Conservation (phyloP, 2,113 vertebrate genomes). For the Notothenia coriiceps region DNA sequence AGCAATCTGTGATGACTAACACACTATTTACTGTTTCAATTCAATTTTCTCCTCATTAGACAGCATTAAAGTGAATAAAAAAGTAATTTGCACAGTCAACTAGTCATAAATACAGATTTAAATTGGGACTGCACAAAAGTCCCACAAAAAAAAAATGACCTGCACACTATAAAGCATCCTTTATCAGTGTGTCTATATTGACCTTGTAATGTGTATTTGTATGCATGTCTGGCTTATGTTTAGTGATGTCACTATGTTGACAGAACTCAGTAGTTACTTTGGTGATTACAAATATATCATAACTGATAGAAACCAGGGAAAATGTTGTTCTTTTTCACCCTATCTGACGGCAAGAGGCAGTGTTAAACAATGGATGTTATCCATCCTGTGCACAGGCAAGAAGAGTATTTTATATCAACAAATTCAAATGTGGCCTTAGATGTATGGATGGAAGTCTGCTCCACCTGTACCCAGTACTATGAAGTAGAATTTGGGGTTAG, state of each 20-base stretch:
- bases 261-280: not conserved
- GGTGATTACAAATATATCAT: not conserved
- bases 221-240: not conserved
- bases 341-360: not conserved
- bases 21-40: not conserved
- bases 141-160: not conserved
- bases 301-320: not conserved
- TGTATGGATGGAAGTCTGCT: too few species aligned
- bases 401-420: not conserved
- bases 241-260: not conserved
- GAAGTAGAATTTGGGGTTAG: too few species aligned
- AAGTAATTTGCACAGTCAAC: not conserved
- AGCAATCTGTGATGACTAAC: slow-evolving; percentile 1
- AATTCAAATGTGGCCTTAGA: not conserved
- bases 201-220: not conserved
- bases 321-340: not conserved
- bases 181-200: not conserved
- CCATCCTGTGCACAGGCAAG: not conserved
- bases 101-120: not conserved
- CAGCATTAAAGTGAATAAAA: not conserved
- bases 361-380: not conserved
- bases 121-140: not conserved
- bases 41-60: not conserved
- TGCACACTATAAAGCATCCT: not conserved
- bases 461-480: too few species aligned